These are phyloP conservation scores for Lysiphlebus fabarum DNA, from an alignment of 1,140 invertebrate genomes.

Conservation along the genomic window DNA sequence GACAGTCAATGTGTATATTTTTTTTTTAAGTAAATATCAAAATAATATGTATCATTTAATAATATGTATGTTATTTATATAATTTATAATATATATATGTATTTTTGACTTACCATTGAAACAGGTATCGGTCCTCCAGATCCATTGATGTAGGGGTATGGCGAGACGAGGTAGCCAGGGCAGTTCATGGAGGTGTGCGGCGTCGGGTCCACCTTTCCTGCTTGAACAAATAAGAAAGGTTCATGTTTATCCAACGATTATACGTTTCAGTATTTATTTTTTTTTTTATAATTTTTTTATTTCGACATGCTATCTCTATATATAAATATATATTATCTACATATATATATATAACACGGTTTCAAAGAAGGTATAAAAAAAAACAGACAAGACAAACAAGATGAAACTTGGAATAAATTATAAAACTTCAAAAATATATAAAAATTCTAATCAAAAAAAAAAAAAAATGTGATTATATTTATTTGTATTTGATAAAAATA, in stretches of 20 bases:
- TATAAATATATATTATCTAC: slow-evolving; percentile 7
- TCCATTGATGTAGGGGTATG: slow-evolving; percentile 84
- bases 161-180: slow-evolving; percentile 85
- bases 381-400: background rate
- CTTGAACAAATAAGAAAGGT: slow-evolving; percentile 34
- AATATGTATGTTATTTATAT: background rate
- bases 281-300: slow-evolving; percentile 7
- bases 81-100: slow-evolving; percentile 19
- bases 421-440: slow-evolving; percentile 3
- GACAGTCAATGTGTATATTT: too few relatives aligned
- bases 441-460: background rate
- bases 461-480: background rate
- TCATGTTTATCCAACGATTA: slow-evolving; percentile 26
- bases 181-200: slow-evolving; percentile 80
- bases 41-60: background rate
- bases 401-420: background rate
- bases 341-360: too few relatives aligned
- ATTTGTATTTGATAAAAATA: too few relatives aligned
- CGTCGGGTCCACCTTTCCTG: slow-evolving; percentile 84
- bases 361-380: slow-evolving; percentile 2
- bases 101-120: slow-evolving; percentile 74
- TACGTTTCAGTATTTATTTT: slow-evolving; percentile 17
- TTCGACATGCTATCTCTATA: slow-evolving; percentile 17
- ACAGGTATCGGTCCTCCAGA: slow-evolving; percentile 77
- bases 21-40: background rate